Evolutionary conservation across 2,888 invertebrate genomes (phyloP), one percentile per base, ranked within the genome.

Genomic region (Tiliacea citrago): DNA sequence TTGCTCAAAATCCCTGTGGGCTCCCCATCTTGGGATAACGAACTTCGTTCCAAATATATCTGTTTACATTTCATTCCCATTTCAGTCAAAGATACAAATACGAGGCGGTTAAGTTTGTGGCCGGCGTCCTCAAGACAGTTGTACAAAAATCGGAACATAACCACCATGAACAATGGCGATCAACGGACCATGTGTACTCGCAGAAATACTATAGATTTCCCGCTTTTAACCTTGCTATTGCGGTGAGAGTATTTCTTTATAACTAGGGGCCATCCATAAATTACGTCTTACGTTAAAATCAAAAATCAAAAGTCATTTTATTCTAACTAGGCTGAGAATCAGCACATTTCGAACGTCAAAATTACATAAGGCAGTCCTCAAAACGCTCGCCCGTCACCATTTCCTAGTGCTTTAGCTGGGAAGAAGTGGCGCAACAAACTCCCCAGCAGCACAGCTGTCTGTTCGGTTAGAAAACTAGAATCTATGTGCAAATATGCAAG

Each of bases 131-230:
- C 4, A 77, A 79, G 13, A 92, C 93, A 5, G 13, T 86, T 7
- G 76, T 78, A 0, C 29, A 67, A 10, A 71, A 87, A 29, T 73
- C 86, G 0, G 16, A 39, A 0, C 2, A 21, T 58, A 0, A 75
- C 88, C 5, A 62, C 62, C 16, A 45, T 4, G 88, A 93, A 68
- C 94, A 95, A 84, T 95, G 94, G 94, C 89, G 94, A 35, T 61
- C 69, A 1, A 85, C 93, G 29, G 39, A 68, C 0, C 83, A 86
- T 7, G 69, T 94, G 3, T 91, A 89, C 67, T 89, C 94, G 0
- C 95, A 94, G 79, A 91, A 89, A 67, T 93, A 86, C 73, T 94
- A 83, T 63, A 89, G 92, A 79, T 93, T 91, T 78, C 95, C 94
- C 3, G 91, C 92, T 13, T 92, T 88, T 73, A 90, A 92, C 78